phyloP scores from a whole-genome alignment of 2,113 vertebrate species.

The Dromaius novaehollandiae region DNA sequence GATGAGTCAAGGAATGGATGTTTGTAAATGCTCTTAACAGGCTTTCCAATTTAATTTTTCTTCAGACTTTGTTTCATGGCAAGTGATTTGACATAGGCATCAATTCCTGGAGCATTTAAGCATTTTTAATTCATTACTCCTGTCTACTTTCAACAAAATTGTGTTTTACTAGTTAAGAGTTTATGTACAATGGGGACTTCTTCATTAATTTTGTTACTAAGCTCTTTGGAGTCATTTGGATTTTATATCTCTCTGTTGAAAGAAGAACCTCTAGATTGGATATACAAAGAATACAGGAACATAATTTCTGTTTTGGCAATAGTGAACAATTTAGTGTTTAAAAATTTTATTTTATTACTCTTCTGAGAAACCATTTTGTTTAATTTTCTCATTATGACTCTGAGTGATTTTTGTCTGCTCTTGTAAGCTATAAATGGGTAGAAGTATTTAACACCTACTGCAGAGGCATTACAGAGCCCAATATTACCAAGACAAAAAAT shows the following conservation, averaged over 20 bases:
- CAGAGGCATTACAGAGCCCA: not conserved
- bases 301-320: not conserved
- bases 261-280: not conserved
- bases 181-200: not conserved
- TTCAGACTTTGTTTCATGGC: not conserved
- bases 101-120: not conserved
- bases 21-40: not conserved
- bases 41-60: not conserved
- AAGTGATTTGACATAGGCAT: not conserved
- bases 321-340: not conserved
- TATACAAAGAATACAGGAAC: not conserved
- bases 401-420: not conserved
- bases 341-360: not conserved
- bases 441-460: not conserved
- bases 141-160: conserved; percentile 5
- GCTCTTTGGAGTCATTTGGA: not conserved
- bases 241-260: not conserved
- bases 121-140: not conserved
- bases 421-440: not conserved
- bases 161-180: not conserved
- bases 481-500: not conserved
- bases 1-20: not conserved
- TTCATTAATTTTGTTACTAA: not conserved
- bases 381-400: not conserved
- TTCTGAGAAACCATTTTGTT: not conserved